phyloP scores from a whole-genome alignment of 2,888 invertebrate genomes.

The Lasioglossum calceatum region DNA sequence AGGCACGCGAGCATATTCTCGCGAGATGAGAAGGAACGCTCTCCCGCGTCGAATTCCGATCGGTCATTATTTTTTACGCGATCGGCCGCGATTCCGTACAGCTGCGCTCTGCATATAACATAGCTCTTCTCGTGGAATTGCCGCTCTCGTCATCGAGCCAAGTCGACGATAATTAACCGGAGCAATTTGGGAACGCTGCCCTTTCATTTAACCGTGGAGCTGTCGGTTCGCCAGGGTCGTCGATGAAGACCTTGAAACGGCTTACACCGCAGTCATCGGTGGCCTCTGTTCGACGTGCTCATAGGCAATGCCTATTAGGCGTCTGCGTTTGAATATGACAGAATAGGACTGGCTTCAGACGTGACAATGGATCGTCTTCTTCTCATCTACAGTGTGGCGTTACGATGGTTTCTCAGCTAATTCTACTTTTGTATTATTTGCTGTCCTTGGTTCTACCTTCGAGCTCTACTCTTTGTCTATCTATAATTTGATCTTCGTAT shows the following conservation, averaged over 20 bases:
- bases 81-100: background rate
- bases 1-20: background rate
- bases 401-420: no score
- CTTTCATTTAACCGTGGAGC: conserved; percentile 21
- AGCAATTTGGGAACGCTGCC: conserved; percentile 43
- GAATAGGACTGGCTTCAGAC: background rate
- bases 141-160: conserved; percentile 1
- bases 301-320: background rate
- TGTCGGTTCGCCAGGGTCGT: conserved; percentile 25
- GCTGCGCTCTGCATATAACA: background rate
- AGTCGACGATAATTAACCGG: conserved; percentile 35
- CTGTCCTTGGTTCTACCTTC: no score
- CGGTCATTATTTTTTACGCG: conserved; percentile 14
- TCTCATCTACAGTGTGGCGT: no score
- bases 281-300: conserved; percentile 34
- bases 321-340: background rate
- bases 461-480: no score
- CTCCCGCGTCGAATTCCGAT: background rate
- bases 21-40: background rate
- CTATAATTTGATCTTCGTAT: no score
- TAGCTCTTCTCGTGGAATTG: background rate
- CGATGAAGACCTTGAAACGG: conserved; percentile 19
- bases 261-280: conserved; percentile 34
- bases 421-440: no score
- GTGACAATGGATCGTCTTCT: background rate